A percentile compares a stretch with the other conserved stretches of the same genome.
These are phyloP conservation scores for Nothocercus julius DNA, from an alignment of 2,113 vertebrate species.

Conservation along the genomic window DNA sequence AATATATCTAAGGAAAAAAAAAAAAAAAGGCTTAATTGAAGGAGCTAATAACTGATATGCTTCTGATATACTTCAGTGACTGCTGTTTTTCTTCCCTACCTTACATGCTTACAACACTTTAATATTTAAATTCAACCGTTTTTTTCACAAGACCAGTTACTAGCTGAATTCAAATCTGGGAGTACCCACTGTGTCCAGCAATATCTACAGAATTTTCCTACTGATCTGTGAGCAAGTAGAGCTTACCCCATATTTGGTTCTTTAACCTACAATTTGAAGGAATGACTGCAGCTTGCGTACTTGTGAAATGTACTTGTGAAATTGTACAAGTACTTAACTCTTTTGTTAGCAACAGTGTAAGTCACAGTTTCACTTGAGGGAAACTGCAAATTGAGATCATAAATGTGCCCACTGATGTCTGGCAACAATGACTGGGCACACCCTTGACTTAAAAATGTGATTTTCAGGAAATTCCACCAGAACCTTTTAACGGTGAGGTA, in stretches of 20 bases:
- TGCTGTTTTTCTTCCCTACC: background rate
- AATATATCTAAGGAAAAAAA: background rate
- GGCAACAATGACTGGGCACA: background rate
- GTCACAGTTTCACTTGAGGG: background rate
- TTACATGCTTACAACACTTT: background rate
- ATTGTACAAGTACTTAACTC: too few relatives aligned
- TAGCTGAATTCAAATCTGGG: background rate
- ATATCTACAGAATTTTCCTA: background rate
- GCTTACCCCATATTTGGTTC: accelerated
- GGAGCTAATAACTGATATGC: background rate
- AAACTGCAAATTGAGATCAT: background rate
- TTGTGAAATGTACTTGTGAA: too few relatives aligned
- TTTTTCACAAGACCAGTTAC: background rate
- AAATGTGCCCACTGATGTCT: background rate
- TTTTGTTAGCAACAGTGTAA: too few relatives aligned
- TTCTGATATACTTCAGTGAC: background rate
- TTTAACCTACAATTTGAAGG: background rate
- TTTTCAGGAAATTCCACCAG: slow-evolving; percentile 67
- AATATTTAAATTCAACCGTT: background rate
- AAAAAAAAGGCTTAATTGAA: background rate
- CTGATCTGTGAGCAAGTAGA: background rate
- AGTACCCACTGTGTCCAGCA: background rate
- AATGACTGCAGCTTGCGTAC: background rate
- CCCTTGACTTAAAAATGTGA: background rate
- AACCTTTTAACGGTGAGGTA: slow-evolving; percentile 79